Percentiles rank a stretch among this genome's conserved stretches.
These are phyloP conservation scores for Echinops telfairi DNA, from an alignment of 2,113 vertebrate genomes.

Conservation along the genomic window DNA sequence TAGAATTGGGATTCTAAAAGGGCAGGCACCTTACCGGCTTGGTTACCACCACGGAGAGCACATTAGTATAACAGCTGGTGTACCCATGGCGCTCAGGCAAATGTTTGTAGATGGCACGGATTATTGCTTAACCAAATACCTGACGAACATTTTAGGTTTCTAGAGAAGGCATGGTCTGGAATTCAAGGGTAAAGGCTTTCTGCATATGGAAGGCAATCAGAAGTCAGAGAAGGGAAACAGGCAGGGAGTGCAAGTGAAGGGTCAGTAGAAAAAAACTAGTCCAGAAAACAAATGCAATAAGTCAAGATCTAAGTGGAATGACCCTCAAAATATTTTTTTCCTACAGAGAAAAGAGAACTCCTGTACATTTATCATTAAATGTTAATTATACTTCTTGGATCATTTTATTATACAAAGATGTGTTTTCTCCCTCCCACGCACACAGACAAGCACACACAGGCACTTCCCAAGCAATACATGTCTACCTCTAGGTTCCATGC, in stretches of 20 bases:
- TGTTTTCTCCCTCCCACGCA: neutral
- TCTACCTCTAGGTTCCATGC: neutral
- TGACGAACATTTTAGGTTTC: neutral
- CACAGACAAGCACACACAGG: neutral
- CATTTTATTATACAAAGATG: neutral
- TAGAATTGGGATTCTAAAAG: too few species aligned
- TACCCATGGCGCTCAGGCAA: too few species aligned
- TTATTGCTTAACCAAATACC: slow-evolving; percentile 3
- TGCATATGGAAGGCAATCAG: neutral
- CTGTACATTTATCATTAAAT: neutral
- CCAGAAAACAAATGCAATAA: neutral
- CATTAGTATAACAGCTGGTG: too few species aligned
- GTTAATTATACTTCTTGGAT: neutral
- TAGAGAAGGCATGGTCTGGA: neutral
- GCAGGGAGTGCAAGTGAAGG: neutral
- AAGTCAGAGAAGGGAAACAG: neutral
- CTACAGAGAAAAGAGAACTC: neutral
- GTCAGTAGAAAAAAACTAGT: neutral
- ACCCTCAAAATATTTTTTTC: neutral
- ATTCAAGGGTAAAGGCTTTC: slow-evolving; percentile 13
- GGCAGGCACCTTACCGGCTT: too few species aligned
- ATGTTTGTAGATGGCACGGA: neutral
- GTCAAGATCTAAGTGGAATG: neutral
- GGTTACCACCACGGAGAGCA: too few species aligned
- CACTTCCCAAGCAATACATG: neutral